Percentiles rank a stretch among this genome's conserved stretches.
Conservation (phyloP, 1,140 invertebrate genomes). For the Anastrepha ludens region DNA sequence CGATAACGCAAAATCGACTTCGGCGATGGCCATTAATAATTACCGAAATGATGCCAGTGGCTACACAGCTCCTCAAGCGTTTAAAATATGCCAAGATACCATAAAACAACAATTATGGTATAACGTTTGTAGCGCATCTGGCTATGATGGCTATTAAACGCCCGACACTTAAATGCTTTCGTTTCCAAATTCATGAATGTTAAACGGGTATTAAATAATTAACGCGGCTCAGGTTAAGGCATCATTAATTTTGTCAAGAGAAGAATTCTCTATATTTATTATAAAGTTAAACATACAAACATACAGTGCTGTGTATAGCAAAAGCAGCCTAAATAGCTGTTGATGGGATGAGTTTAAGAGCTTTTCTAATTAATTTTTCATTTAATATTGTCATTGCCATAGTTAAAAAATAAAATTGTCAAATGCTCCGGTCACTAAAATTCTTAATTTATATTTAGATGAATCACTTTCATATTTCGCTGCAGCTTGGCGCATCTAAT, state of each 20-base stretch:
- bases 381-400: no score
- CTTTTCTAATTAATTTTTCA: no score
- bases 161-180: slow-evolving; percentile 7
- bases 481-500: no score
- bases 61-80: background rate
- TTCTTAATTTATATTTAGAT: no score
- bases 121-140: background rate
- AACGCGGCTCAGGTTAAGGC: background rate
- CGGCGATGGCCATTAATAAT: slow-evolving; percentile 8
- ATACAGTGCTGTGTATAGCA: background rate
- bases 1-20: slow-evolving; percentile 17
- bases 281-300: background rate
- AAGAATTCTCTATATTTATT: background rate
- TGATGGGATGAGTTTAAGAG: no score
- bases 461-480: no score
- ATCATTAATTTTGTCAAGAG: slow-evolving; percentile 51
- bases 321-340: background rate
- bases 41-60: slow-evolving; percentile 7
- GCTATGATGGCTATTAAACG: background rate
- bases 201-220: slow-evolving; percentile 39
- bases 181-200: slow-evolving; percentile 12
- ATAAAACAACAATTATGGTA: slow-evolving; percentile 8
- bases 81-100: slow-evolving; percentile 40
- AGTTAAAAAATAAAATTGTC: no score
- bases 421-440: no score